phyloP scores from a whole-genome alignment of 1,140 invertebrate genomes.

The Drosophila serrata region DNA sequence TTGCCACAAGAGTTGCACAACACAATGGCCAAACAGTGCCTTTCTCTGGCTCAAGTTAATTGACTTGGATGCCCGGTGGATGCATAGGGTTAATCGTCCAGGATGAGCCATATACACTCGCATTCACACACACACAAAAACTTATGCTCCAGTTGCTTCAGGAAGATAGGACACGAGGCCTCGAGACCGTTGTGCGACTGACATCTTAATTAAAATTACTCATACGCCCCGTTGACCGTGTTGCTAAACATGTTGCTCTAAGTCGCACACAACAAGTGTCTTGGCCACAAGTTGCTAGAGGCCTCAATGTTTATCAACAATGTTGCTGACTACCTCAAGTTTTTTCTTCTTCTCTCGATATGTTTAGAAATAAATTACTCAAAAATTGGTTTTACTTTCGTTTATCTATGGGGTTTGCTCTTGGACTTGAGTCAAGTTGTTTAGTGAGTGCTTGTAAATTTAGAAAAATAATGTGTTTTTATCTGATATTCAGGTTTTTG shows the following conservation, averaged over 20 bases:
- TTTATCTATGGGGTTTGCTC: background rate
- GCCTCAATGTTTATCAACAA: background rate
- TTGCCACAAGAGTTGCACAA: conserved; percentile 30
- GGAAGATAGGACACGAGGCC: conserved; percentile 62
- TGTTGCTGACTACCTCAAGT: conserved; percentile 21
- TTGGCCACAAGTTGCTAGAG: conserved; percentile 32
- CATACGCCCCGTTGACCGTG: conserved; percentile 16
- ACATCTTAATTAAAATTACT: conserved; percentile 76
- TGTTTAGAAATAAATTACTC: conserved; percentile 8
- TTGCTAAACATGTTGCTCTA: conserved; percentile 27
- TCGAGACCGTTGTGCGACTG: conserved; percentile 26
- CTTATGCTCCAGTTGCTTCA: conserved; percentile 46
- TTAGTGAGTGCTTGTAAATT: background rate
- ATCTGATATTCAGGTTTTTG: background rate
- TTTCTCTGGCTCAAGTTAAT: conserved; percentile 59
- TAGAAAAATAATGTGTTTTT: background rate
- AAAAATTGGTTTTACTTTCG: conserved; percentile 5
- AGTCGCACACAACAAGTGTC: conserved; percentile 72
- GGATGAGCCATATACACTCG: conserved; percentile 7
- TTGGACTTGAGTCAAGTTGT: background rate
- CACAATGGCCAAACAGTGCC: conserved; percentile 21
- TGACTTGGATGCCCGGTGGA: conserved; percentile 41
- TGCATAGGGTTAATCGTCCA: conserved; percentile 64
- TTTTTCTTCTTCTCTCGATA: background rate
- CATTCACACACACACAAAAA: background rate